A percentile compares a stretch with the other conserved stretches of the same genome.
Conservation (phyloP, 1,140 invertebrate genomes). For the Drosophila mayri region DNA sequence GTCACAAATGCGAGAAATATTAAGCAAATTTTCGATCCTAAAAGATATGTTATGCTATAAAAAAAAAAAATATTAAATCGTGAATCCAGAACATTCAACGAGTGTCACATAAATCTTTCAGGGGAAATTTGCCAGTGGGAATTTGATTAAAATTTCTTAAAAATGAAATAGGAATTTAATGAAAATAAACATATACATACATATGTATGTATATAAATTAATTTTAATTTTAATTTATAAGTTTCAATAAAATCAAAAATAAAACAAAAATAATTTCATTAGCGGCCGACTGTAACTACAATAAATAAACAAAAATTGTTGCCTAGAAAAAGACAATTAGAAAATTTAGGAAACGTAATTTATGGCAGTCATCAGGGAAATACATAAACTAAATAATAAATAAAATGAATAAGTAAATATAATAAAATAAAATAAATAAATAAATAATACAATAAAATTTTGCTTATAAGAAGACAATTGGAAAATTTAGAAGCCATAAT, state of each 20-base stretch:
- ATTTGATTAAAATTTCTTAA: background rate
- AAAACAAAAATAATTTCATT: background rate
- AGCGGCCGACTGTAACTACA: too few relatives aligned
- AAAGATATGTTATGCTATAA: constrained; percentile 7
- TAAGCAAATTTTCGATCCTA: background rate
- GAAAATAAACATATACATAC: background rate
- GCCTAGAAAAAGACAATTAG: too few relatives aligned
- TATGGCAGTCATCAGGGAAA: too few relatives aligned
- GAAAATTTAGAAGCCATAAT: background rate
- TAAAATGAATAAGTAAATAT: too few relatives aligned
- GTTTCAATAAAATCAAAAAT: background rate
- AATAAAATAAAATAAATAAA: too few relatives aligned
- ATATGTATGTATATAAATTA: background rate
- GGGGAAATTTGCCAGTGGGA: background rate
- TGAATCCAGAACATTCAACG: background rate
- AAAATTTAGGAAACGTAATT: too few relatives aligned
- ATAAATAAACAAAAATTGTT: too few relatives aligned
- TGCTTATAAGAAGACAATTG: too few relatives aligned
- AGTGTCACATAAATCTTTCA: constrained; percentile 13
- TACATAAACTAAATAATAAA: too few relatives aligned
- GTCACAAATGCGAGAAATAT: constrained; percentile 8
- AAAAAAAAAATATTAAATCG: constrained; percentile 17
- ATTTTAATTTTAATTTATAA: background rate
- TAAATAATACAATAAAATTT: too few relatives aligned
- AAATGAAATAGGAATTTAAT: background rate